Evolutionary conservation across 2,113 vertebrate genomes (phyloP), one percentile per base, ranked within the genome.

Genomic region (Indicator maculatus): DNA sequence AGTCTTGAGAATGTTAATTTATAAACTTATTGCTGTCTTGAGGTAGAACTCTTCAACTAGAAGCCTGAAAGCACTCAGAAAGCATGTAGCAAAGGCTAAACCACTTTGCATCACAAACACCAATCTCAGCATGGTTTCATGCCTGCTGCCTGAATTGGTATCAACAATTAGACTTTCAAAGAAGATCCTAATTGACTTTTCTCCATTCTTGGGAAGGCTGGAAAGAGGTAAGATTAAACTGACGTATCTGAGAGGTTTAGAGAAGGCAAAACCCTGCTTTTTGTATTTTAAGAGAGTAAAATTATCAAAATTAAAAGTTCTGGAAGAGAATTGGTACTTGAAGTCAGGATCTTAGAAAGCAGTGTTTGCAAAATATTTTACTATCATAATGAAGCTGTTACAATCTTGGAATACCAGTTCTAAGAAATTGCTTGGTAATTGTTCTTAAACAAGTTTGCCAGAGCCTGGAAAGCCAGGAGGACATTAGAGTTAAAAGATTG

Each of bases 1-100:
- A 93, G 50, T 64, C 78, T 74, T 77, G 56, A 74, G 70, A 83
- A 86, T 80, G 11, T 91, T 92, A 77, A 82, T 91, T 89, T 67
- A 60, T 70, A 79, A 83, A 4, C n/a, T 91, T 52, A 60, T 89
- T 83, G 10, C 28, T 64, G 6, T 74, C 87, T 83, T 70, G 3
- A 70, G 16, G 30, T 50, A 0, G 0, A 87, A 74, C 8, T 14
- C 2, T 91, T 65, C 81, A 76, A 23, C 31, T 33, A 18, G 30
- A 82, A 91, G n/a, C 50, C 44, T 85, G 36, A 80, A 89, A 85
- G 50, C 20, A 39, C 45, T 53, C 1, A 0, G 31, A 33, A 33
- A 90, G 15, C 20, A 65, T 1, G 1, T 24, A 61, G 65, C 60
- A 86, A 85, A 83, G 16, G 41, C 53, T 89, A 30, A 90, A 84